phyloP scores from a whole-genome alignment of 2,888 invertebrate species.

The Halocaridina rubra region DNA sequence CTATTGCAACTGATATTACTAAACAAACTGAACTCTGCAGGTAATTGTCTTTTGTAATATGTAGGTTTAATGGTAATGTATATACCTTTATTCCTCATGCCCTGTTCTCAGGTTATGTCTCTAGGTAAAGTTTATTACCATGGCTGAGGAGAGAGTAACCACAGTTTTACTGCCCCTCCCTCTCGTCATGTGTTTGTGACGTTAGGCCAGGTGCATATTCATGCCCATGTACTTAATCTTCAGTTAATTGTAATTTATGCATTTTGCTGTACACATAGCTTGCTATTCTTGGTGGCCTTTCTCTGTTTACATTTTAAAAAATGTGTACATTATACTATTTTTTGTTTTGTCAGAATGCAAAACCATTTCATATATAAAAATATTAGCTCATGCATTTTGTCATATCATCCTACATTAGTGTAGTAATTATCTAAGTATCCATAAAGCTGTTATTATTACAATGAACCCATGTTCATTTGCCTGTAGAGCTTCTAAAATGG shows the following conservation, averaged over 20 bases:
- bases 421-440: background rate
- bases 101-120: background rate
- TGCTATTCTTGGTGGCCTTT: background rate
- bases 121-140: background rate
- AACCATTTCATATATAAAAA: too few species aligned
- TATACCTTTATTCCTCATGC: background rate
- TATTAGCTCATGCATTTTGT: background rate
- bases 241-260: background rate
- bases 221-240: background rate
- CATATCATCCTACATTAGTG: background rate
- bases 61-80: background rate
- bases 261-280: background rate
- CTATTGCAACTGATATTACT: too few species aligned
- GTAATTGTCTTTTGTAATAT: too few species aligned
- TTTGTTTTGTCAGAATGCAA: too few species aligned
- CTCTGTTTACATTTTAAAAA: too few species aligned
- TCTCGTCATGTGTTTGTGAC: slow-evolving; percentile 10
- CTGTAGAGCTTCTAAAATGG: too few species aligned
- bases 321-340: too few species aligned
- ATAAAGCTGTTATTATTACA: background rate
- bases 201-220: background rate
- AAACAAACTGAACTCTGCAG: too few species aligned
- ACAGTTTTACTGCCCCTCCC: background rate
- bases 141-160: background rate
- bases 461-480: too few species aligned